Conservation (phyloP, 2,113 vertebrate genomes). For the Rafetus swinhoei region DNA sequence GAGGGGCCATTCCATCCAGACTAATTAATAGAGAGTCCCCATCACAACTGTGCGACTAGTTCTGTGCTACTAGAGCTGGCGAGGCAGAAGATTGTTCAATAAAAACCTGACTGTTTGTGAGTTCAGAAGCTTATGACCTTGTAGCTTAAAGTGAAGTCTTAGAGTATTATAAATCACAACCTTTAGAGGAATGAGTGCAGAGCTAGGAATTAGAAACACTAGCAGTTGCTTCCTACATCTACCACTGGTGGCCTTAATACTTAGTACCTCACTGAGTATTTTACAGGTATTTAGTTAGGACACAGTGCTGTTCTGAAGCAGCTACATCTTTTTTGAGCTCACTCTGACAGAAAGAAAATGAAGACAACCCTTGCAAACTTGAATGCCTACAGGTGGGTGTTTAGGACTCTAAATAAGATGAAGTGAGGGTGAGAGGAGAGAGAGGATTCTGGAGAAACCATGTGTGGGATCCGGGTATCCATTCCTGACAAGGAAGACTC, state of each 20-base stretch:
- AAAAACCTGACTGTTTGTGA: not conserved
- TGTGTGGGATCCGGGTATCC: not conserved
- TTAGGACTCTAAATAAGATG: not conserved
- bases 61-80: not conserved
- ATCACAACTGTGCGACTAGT: not conserved
- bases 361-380: not conserved
- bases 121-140: not conserved
- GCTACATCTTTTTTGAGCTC: not conserved
- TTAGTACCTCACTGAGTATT: not conserved
- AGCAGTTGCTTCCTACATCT: not conserved
- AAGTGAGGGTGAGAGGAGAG: not conserved
- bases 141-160: not conserved
- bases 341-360: not conserved
- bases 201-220: not conserved
- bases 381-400: not conserved
- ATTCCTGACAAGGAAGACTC: not conserved
- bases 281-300: not conserved
- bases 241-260: not conserved
- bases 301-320: not conserved
- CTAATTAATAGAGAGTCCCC: not conserved
- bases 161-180: not conserved
- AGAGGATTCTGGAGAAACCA: not conserved
- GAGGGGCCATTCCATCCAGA: not conserved
- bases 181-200: fast-evolving
- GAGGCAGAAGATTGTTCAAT: not conserved